Base-by-base conservation (phyloP, 2,888 invertebrate species). In the Marronus borbonicus region DNA sequence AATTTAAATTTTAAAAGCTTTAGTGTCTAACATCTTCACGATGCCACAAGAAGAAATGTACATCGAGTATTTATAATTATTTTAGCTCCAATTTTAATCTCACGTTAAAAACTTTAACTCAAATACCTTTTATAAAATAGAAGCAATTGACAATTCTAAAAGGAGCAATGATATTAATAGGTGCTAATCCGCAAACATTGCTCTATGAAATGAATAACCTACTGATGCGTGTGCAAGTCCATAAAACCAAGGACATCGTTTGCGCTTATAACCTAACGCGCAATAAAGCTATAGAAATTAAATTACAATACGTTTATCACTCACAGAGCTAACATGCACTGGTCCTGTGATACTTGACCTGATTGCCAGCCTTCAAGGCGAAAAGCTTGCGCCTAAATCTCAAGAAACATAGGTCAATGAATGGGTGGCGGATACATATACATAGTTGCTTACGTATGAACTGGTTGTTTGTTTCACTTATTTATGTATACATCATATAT, bases 291-390 rank as follows among this genome's bases (percentile, higher is more conserved):
- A 55, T 55, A 55, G 55, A 55, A 55, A 55, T 17, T 55, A 55
- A 55, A 20, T 55, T 55, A 44, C 44, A 44, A 44, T 20, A 17
- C 55, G 55, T 55, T 44, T 44, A 44, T 44, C 44, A 44, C 4
- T 44, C 44, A 4, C 55, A 20, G 55, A 55, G 55, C 20, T n/a
- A 20, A 55, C 62, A 62, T 62, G 62, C 62, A 62, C 62, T 24
- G 62, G 62, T 62, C 28, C 62, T 62, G 62, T 62, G 62, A 62
- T 62, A 28, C 31, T 31, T 62, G 62, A 62, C 62, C 31, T 62
- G 62, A 14, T 14, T 24, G 28, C 5, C 62, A 62, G 24, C 62
- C 62, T 62, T 62, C 62, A 31, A 62, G 14, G 14, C 62, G 14
- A 28, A 62, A 14, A 62, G 28, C 62, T 62, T 62, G 10, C 31